These are phyloP conservation scores for Mobula hypostoma DNA, from an alignment of 2,113 vertebrate genomes.

Conservation along the genomic window DNA sequence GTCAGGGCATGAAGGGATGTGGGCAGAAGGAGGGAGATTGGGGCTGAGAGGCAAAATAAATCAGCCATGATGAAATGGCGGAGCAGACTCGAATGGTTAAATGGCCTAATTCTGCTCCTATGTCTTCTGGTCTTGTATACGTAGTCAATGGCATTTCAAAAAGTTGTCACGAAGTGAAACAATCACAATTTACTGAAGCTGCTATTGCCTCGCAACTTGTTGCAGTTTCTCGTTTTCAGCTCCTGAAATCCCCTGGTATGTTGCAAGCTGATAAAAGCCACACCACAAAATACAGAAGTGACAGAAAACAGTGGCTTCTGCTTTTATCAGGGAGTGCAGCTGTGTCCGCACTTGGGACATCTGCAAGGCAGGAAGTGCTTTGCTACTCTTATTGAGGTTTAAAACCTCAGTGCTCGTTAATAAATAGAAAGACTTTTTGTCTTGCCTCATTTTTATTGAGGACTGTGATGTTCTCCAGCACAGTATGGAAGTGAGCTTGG, in stretches of 20 bases:
- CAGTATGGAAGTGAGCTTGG: too few relatives aligned
- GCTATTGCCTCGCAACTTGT: not conserved
- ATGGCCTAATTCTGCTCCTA: too few relatives aligned
- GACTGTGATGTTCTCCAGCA: too few relatives aligned
- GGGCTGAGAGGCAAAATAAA: too few relatives aligned
- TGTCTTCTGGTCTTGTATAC: too few relatives aligned
- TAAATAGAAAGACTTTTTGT: not conserved
- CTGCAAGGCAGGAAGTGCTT: constrained; percentile 10
- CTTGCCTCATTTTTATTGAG: not conserved
- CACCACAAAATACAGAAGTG: not conserved
- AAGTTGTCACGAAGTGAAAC: not conserved
- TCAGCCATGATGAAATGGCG: too few relatives aligned
- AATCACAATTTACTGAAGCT: not conserved
- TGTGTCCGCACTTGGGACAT: constrained; percentile 32
- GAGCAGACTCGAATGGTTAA: too few relatives aligned
- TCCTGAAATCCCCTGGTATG: constrained; percentile 4
- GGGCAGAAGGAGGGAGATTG: too few relatives aligned
- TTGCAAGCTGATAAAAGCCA: constrained; percentile 4
- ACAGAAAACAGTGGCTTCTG: constrained; percentile 17
- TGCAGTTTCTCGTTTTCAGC: constrained; percentile 5
- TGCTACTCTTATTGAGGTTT: not conserved
- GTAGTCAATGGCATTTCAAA: not conserved
- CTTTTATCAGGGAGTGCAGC: constrained; percentile 13
- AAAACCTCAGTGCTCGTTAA: not conserved
- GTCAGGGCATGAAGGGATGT: too few relatives aligned